Base-by-base conservation (phyloP, 2,113 vertebrate genomes). In the Scolopax mira region DNA sequence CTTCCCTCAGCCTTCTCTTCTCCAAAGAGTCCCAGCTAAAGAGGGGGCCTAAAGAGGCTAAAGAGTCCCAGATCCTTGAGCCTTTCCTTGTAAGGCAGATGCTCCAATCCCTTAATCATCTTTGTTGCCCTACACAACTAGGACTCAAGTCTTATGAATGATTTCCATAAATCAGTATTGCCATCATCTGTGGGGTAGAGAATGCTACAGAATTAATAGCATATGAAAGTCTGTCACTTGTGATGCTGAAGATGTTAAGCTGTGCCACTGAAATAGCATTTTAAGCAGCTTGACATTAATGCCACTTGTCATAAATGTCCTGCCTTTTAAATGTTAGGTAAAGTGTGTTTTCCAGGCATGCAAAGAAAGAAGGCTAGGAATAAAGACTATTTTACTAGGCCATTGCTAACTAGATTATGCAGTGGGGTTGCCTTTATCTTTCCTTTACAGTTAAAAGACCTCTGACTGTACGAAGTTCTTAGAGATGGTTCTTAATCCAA, bases 141-240 rank as follows among this genome's bases (percentile, higher is more conserved):
- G 41, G 41, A 42, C 14, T 42, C 41, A 42, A 42, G 28, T 46
- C 46, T 57, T 70, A 17, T 23, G 12, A 61, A 66, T 27, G 41
- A 39, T 77, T 91, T 78, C 41, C 42, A n/a, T 64, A 21, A 54
- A 90, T 79, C 89, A 71, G 64, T 57, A 54, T 31, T 69, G 41
- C 41, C 62, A 14, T 1, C 81, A 69, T 71, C 25, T 31, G 17
- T 54, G 77, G 64, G n/a, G 18, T 39, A 52, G 37, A 48, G 39
- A 64, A 66, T 16, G 21, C 33, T 58, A 57, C 57, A 31, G 75
- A 78, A 69, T 70, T 87, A 96, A 90, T 54, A 73, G 42, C n/a
- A 71, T 77, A 69, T 54, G 83, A 90, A 90, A 30, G n/a, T 94
- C 86, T 86, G 87, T 89, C 87, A 64, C 87, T 93, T 92, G 67